phyloP scores from a whole-genome alignment of 2,797 vertebrate species.

The Caiman crocodilus region DNA sequence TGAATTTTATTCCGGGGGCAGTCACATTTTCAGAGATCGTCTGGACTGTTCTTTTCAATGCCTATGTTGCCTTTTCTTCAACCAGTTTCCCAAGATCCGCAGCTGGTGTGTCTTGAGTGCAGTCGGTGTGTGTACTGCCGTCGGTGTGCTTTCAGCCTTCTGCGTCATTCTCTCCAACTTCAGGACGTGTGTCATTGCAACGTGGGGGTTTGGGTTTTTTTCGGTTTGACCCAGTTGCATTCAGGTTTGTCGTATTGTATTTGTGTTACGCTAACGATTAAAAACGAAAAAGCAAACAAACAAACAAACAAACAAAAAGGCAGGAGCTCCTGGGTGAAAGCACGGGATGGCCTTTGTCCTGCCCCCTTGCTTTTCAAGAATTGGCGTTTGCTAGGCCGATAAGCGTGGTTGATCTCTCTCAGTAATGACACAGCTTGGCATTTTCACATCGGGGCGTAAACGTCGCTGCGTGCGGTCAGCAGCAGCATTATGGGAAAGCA shows the following conservation, averaged over 20 bases:
- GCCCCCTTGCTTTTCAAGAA: constrained; percentile 45
- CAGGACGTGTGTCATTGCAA: constrained; percentile 74
- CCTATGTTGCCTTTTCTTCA: constrained; percentile 82
- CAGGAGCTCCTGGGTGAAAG: constrained; percentile 62
- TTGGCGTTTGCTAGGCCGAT: constrained; percentile 71
- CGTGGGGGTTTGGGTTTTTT: not conserved
- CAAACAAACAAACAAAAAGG: too few species aligned
- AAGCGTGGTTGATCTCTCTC: not conserved
- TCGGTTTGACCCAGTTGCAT: constrained; percentile 57
- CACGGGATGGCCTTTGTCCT: constrained; percentile 80
- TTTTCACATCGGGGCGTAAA: not conserved
- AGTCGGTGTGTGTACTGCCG: too few species aligned
- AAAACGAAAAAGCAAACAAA: not conserved
- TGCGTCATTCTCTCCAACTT: constrained; percentile 80
- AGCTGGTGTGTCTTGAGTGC: constrained; percentile 54
- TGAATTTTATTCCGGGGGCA: constrained; percentile 77
- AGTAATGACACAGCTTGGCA: not conserved
- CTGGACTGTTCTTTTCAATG: constrained; percentile 86
- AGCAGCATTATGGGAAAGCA: not conserved
- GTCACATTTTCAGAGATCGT: constrained; percentile 78
- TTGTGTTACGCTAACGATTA: constrained; percentile 57
- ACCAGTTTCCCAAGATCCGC: constrained; percentile 76
- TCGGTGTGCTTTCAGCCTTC: constrained; percentile 42
- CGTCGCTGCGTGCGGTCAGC: not conserved
- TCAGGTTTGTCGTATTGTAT: constrained; percentile 33